These are phyloP conservation scores for Hirtodrosophila trivittata DNA, from an alignment of 2,888 invertebrate genomes.

Conservation along the genomic window DNA sequence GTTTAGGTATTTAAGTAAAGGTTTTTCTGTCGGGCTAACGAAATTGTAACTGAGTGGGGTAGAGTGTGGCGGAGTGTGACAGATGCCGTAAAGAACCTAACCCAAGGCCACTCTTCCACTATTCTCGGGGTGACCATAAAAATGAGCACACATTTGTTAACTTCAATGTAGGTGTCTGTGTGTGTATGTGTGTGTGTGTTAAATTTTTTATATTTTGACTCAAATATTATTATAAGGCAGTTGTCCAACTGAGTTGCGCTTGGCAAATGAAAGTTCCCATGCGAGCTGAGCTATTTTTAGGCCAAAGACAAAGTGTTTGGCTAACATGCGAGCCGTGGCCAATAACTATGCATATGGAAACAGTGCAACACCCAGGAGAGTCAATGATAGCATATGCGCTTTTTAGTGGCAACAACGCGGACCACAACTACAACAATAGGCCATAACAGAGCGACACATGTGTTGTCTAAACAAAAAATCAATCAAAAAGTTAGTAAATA, in stretches of 20 bases:
- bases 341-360: slow-evolving; percentile 65
- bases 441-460: slow-evolving; percentile 65
- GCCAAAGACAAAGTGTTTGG: slow-evolving; percentile 45
- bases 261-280: slow-evolving; percentile 31
- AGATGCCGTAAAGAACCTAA: slow-evolving; percentile 33
- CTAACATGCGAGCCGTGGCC: slow-evolving; percentile 51
- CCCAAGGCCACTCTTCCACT: neutral
- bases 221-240: slow-evolving; percentile 48
- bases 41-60: too few species aligned
- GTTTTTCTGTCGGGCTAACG: too few species aligned
- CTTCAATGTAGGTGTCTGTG: slow-evolving; percentile 2
- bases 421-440: slow-evolving; percentile 32
- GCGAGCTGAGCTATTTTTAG: slow-evolving; percentile 60
- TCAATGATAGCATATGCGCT: slow-evolving; percentile 61
- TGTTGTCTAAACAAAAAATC: slow-evolving; percentile 70
- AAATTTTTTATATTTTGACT: slow-evolving; percentile 33
- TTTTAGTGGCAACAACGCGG: slow-evolving; percentile 27
- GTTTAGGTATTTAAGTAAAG: too few species aligned
- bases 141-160: slow-evolving; percentile 7
- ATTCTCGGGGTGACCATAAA: slow-evolving; percentile 40
- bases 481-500: slow-evolving; percentile 63
- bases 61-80: slow-evolving; percentile 15
- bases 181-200: slow-evolving; percentile 20
- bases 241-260: slow-evolving; percentile 4
- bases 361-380: slow-evolving; percentile 64